A percentile compares a stretch with the other conserved stretches of the same genome.
These are phyloP conservation scores for Eupleurogrammus muticus DNA, from an alignment of 2,797 vertebrate genomes.

Conservation along the genomic window DNA sequence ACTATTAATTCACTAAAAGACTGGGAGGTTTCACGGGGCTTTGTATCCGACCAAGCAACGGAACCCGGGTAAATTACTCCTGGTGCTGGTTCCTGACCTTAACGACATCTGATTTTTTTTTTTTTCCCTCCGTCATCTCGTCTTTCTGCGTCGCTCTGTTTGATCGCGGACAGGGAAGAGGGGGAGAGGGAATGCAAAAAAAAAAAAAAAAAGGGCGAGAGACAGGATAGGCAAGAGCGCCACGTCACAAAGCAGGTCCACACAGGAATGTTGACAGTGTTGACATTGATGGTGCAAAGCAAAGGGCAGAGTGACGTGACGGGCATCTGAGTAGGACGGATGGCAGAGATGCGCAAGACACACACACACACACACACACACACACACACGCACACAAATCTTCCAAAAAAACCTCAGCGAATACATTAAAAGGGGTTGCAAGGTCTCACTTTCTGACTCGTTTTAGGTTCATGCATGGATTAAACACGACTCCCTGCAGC, in stretches of 20 bases:
- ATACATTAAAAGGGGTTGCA: slow-evolving; percentile 58
- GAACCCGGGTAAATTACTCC: slow-evolving; percentile 36
- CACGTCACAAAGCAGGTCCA: slow-evolving; percentile 75
- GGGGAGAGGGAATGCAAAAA: slow-evolving; percentile 59
- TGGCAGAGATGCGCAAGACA: slow-evolving; percentile 50
- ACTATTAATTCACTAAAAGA: slow-evolving; percentile 48
- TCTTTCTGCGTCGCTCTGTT: slow-evolving; percentile 67
- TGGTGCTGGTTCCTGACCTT: slow-evolving; percentile 42
- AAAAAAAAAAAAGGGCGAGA: no score
- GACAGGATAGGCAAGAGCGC: slow-evolving; percentile 44
- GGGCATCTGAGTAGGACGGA: slow-evolving; percentile 71
- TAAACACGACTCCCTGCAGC: slow-evolving; percentile 59
- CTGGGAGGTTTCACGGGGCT: neutral
- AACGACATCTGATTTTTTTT: slow-evolving; percentile 71
- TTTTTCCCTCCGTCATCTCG: slow-evolving; percentile 60
- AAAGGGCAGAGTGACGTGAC: slow-evolving; percentile 86
- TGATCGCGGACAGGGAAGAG: slow-evolving; percentile 59
- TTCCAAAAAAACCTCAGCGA: slow-evolving; percentile 52
- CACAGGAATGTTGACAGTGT: slow-evolving; percentile 79
- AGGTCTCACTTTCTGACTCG: slow-evolving; percentile 58
- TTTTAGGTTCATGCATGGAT: slow-evolving; percentile 72
- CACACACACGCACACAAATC: slow-evolving; percentile 59
- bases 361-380: slow-evolving; percentile 63
- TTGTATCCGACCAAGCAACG: slow-evolving; percentile 21
- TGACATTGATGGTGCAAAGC: slow-evolving; percentile 83